Percentiles rank a stretch among this genome's conserved stretches.
These are phyloP conservation scores for Fissipunctia ypsillon DNA, from an alignment of 2,888 invertebrate species.

Conservation along the genomic window DNA sequence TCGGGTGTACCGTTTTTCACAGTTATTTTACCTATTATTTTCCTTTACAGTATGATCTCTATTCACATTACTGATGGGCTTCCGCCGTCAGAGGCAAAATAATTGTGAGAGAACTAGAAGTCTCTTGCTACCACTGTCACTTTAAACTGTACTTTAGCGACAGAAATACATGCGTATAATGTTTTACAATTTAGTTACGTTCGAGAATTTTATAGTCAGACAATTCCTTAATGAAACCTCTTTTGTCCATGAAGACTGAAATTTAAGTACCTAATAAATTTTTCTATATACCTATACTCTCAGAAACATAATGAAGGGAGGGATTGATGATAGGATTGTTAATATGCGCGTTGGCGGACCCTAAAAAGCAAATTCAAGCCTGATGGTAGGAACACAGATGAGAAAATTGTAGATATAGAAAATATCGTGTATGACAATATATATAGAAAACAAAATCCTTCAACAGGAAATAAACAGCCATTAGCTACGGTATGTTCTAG, in stretches of 20 bases:
- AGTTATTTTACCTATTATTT: too few relatives aligned
- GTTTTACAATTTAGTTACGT: background rate
- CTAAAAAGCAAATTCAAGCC: slow-evolving; percentile 48
- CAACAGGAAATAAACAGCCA: background rate
- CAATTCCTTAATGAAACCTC: slow-evolving; percentile 20
- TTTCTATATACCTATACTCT: slow-evolving; percentile 32
- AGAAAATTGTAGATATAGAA: slow-evolving; percentile 27
- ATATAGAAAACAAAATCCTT: slow-evolving; percentile 34
- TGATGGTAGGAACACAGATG: slow-evolving; percentile 48
- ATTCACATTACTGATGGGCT: too few relatives aligned
- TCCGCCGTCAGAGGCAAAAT: too few relatives aligned
- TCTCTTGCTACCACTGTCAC: background rate
- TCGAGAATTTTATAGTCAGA: slow-evolving; percentile 7
- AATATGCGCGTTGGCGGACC: slow-evolving; percentile 30
- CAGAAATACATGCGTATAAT: background rate
- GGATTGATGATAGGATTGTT: slow-evolving; percentile 47
- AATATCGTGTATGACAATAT: slow-evolving; percentile 34
- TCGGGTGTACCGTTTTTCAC: too few relatives aligned
- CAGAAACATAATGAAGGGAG: slow-evolving; percentile 33
- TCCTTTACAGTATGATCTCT: too few relatives aligned
- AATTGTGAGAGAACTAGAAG: too few relatives aligned
- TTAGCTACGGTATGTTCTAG: background rate
- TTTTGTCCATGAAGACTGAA: background rate
- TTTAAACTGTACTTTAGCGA: background rate
- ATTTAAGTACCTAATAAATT: too few relatives aligned